Base-by-base conservation (phyloP, 2,797 vertebrate genomes). In the Anableps anableps region DNA sequence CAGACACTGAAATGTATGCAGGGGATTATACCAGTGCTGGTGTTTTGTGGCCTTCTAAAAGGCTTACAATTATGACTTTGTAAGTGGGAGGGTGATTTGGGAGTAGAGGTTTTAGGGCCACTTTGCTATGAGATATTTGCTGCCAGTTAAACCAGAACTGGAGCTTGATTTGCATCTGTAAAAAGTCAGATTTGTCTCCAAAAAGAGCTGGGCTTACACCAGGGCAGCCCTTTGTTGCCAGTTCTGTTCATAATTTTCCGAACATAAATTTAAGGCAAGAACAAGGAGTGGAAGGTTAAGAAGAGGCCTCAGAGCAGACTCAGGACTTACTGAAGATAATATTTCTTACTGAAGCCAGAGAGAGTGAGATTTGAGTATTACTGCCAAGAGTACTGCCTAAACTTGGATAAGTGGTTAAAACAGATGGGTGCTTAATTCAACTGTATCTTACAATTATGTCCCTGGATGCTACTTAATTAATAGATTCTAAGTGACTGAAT, bases 61-160 rank as follows among this genome's bases (percentile, higher is more conserved):
- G 68, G 68, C 68, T 71, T 71, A 71, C 68, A 71, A 71, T 71
- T 71, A 29, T 71, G 43, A 17, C 68, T 58, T n/a, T 71, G 41
- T 47, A 45, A 38, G 68, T 47, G 68, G 68, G 41, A n/a, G 43
- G 23, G 68, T 71, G 26, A 5, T 45, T 47, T 29, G 2, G 14
- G n/a, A 31, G 3, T 60, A 45, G 26, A 45, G 41, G 41, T 71
- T 47, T 71, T 71, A 3, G 68, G 68, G 41, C 41, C 68, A n/a
- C 41, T 14, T 26, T 45, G 38, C 23, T 47, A 7, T 29, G 26
- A 26, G 16, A 47, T 29, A 71, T 71, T 47, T 71, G 26, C 4
- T 71, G 41, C 68, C 55, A 14, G 13, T 13, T 60, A 3, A n/a
- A 60, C 55, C 11, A 71, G 41, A 29, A 45, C 26, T 5, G 13